Base-by-base conservation (phyloP, 2,888 invertebrate genomes). In the Tiliacea citrago region DNA sequence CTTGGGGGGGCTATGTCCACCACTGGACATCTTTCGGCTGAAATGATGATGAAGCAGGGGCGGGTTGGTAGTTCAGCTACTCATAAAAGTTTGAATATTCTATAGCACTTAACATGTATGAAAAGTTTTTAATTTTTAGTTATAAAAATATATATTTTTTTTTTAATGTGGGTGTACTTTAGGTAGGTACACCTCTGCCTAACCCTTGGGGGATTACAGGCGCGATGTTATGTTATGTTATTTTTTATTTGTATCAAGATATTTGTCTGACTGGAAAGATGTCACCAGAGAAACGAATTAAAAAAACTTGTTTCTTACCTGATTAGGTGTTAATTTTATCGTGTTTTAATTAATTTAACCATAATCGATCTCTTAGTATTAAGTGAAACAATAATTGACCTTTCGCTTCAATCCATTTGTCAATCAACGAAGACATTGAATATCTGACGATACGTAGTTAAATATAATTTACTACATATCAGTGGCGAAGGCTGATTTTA, bases 321-420 rank as follows among this genome's bases (percentile, higher is more conserved):
- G n/a, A n/a, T n/a, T n/a, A n/a, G 35, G 18, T 49, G 62, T 72
- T 47, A 57, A 68, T 69, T 57, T 70, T 72, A 82, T 72, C 0
- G 77, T 67, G 70, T 63, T 76, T 81, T 68, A 49, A 73, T 73
- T 60, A 73, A 77, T 70, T 57, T 47, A 63, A 70, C 57, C n/a
- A 60, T 4, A 57, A 47, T 47, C 9, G 63, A 72, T 81, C 57
- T 75, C 42, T 61, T 35, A 12, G 16, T 70, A 49, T 29, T 62
- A 58, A 29, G 51, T 65, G 47, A 60, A 61, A 61, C 67, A 81
- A 3, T 70, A 61, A 66, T 82, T 73, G 51, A 84, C 82, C 68
- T 81, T 73, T 70, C 3, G n/a, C 35, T 60, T 49, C 39, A 18
- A 63, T 0, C 13, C 29, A 77, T 81, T 82, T 85, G 62, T 81